Conservation (phyloP, 2,888 invertebrate species). For the Catonia carolina region DNA sequence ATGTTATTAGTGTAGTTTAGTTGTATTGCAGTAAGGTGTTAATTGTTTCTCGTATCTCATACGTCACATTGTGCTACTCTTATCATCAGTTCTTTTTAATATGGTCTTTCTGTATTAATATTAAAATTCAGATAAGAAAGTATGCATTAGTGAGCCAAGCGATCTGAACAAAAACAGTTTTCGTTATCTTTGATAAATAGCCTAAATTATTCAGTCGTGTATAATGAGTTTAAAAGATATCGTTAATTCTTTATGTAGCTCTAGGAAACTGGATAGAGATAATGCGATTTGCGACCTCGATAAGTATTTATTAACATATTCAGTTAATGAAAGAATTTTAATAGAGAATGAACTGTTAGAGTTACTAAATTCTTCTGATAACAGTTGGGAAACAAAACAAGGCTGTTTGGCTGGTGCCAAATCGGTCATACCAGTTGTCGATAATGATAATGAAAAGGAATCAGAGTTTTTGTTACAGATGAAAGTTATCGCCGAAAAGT, state of each 20-base stretch:
- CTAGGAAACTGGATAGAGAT: constrained; percentile 35
- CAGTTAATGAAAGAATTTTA: constrained; percentile 28
- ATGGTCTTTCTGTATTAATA: too few relatives aligned
- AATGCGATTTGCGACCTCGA: constrained; percentile 33
- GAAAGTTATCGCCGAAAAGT: constrained; percentile 36
- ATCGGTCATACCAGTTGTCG: constrained; percentile 37
- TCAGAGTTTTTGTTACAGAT: constrained; percentile 33
- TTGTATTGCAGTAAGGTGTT: too few relatives aligned
- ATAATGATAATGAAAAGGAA: constrained; percentile 35
- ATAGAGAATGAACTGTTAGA: constrained; percentile 30
- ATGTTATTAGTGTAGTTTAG: too few relatives aligned
- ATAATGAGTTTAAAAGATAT: constrained; percentile 2
- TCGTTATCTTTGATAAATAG: too few relatives aligned
- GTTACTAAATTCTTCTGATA: constrained; percentile 30
- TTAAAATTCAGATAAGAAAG: too few relatives aligned
- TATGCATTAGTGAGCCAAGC: too few relatives aligned
- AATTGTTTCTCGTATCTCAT: too few relatives aligned
- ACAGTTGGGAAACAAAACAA: constrained; percentile 43
- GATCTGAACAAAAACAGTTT: too few relatives aligned
- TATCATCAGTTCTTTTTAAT: too few relatives aligned
- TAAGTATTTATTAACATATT: constrained; percentile 28
- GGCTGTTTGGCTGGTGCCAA: constrained; percentile 43
- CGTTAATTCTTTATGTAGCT: constrained; percentile 29
- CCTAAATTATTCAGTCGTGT: too few relatives aligned
- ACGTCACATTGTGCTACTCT: too few relatives aligned